Percentiles rank a stretch among this genome's conserved stretches.
phyloP scores from a whole-genome alignment of 2,888 invertebrate species.

The Drosophila acutilabella region DNA sequence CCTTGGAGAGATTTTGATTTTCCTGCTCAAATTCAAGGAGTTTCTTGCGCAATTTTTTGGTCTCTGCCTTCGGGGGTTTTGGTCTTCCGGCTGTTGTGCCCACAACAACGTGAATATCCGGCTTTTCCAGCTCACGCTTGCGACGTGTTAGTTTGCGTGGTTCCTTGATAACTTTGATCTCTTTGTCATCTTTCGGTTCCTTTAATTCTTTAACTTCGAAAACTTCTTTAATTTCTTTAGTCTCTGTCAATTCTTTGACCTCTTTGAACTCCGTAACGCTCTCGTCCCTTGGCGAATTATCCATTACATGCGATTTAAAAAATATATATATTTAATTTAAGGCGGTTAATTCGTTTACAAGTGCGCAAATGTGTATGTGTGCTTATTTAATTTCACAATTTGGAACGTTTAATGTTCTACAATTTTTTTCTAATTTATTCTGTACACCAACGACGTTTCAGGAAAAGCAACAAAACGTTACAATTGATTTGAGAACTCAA shows the following conservation, averaged over 20 bases:
- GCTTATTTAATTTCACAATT: constrained; percentile 52
- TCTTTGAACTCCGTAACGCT: constrained; percentile 19
- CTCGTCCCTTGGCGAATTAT: constrained; percentile 47
- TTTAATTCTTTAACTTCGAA: constrained; percentile 6
- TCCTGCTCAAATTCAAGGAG: constrained; percentile 70
- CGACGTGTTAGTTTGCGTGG: constrained; percentile 39
- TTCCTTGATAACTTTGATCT: constrained; percentile 8
- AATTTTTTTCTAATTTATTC: constrained; percentile 32
- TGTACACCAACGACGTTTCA: constrained; percentile 27
- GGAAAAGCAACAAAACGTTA: constrained; percentile 42
- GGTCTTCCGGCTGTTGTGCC: constrained; percentile 36
- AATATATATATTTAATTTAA: constrained; percentile 41
- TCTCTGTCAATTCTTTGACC: background rate
- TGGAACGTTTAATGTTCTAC: constrained; percentile 32
- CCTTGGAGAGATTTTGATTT: constrained; percentile 73
- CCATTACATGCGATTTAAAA: constrained; percentile 62
- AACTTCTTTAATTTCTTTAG: constrained; percentile 16
- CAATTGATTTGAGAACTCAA: constrained; percentile 8
- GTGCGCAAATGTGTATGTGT: constrained; percentile 34
- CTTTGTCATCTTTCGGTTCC: constrained; percentile 7
- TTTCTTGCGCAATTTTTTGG: constrained; percentile 75
- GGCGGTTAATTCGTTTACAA: constrained; percentile 22
- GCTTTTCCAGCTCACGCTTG: constrained; percentile 37
- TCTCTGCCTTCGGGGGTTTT: constrained; percentile 29
- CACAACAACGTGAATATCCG: constrained; percentile 54